These are phyloP conservation scores for Argyra leucocephala DNA, from an alignment of 2,888 invertebrate species.

Conservation along the genomic window DNA sequence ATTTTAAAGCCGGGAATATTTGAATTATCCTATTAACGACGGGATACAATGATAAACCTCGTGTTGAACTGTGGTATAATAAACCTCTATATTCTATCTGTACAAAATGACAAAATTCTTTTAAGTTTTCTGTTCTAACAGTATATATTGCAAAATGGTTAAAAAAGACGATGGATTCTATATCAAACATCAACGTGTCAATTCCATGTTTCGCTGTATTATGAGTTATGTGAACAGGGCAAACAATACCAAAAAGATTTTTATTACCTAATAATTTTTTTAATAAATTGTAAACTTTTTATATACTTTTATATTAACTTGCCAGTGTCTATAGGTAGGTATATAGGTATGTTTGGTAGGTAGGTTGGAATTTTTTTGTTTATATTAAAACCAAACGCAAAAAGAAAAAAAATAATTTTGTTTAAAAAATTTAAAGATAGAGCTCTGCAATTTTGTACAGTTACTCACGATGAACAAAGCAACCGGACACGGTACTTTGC, in stretches of 20 bases:
- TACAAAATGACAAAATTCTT: not conserved
- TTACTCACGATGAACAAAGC: too few species aligned
- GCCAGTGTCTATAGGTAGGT: too few species aligned
- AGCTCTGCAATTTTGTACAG: too few species aligned
- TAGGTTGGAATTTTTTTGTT: too few species aligned
- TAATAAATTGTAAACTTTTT: not conserved
- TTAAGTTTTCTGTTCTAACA: not conserved
- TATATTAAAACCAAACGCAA: too few species aligned
- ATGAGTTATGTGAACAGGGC: not conserved
- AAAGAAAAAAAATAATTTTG: too few species aligned
- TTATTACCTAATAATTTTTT: not conserved
- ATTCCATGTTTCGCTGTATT: not conserved
- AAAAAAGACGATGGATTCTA: not conserved
- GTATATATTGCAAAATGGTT: not conserved
- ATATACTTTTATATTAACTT: too few species aligned
- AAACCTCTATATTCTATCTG: too few species aligned
- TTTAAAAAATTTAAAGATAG: too few species aligned
- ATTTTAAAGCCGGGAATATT: constrained; percentile 13
- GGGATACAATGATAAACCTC: constrained; percentile 14
- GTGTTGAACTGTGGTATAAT: too few species aligned
- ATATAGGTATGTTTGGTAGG: too few species aligned
- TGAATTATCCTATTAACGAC: constrained; percentile 9
- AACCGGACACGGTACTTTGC: too few species aligned
- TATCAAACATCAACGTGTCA: not conserved
- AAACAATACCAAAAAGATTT: not conserved